Conservation (phyloP, 2,888 invertebrate genomes). For the Cryptus viduatorius region DNA sequence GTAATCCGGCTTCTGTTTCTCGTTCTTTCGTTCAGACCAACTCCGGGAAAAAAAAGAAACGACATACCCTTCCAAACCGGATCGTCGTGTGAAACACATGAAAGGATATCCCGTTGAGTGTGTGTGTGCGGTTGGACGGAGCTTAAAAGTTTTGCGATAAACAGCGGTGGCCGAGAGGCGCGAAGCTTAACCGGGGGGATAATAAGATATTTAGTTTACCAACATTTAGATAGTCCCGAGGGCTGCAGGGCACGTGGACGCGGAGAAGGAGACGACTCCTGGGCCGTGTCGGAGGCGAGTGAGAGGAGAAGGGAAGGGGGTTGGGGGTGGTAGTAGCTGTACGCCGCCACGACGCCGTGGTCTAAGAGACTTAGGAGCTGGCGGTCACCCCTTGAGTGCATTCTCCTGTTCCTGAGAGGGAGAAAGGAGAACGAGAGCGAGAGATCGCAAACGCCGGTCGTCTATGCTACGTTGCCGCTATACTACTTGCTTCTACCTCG, state of each 20-base stretch:
- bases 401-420: conserved; percentile 82
- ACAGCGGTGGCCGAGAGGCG: conserved; percentile 67
- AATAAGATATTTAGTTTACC: conserved; percentile 84
- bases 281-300: conserved; percentile 38
- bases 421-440: conserved; percentile 34
- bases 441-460: conserved; percentile 39
- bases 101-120: conserved; percentile 59
- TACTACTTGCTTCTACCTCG: conserved; percentile 65
- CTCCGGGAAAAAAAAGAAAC: conserved; percentile 10
- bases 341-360: conserved; percentile 78
- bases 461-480: conserved; percentile 54
- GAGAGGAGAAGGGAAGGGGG: conserved; percentile 56
- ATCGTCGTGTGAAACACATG: conserved; percentile 66
- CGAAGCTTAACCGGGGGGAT: conserved; percentile 77
- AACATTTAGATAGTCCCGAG: conserved; percentile 80
- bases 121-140: conserved; percentile 6
- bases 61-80: conserved; percentile 64
- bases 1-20: conserved; percentile 2
- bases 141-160: conserved; percentile 69
- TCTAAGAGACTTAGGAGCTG: conserved; percentile 84
- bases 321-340: conserved; percentile 54
- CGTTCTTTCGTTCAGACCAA: neutral
- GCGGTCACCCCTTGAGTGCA: conserved; percentile 84
- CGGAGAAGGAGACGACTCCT: conserved; percentile 13
- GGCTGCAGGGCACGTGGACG: conserved; percentile 68